A percentile compares a stretch with the other conserved stretches of the same genome.
These are phyloP conservation scores for Anagrus nilaparvatae DNA, from an alignment of 1,140 invertebrate genomes.

Conservation along the genomic window DNA sequence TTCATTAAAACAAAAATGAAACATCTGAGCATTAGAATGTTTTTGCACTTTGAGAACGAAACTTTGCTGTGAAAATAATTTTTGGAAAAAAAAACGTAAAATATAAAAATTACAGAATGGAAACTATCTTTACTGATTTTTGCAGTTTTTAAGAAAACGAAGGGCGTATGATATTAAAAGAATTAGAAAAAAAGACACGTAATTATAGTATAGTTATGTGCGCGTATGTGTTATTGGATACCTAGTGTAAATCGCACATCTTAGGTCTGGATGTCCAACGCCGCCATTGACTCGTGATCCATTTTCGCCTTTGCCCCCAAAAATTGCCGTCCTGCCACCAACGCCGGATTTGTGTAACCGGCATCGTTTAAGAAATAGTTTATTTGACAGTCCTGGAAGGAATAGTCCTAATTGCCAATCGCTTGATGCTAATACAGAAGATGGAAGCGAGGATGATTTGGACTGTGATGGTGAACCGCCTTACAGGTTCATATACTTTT, in stretches of 20 bases:
- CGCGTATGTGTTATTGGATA: no score
- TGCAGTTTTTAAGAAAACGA: no score
- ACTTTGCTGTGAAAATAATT: no score
- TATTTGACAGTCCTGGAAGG: conserved; percentile 32
- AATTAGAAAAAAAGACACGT: no score
- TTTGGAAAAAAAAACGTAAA: no score
- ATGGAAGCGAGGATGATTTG: conserved; percentile 39
- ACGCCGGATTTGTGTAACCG: conserved; percentile 51
- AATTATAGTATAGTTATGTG: no score
- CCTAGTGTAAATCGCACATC: conserved; percentile 1
- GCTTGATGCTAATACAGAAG: conserved; percentile 36
- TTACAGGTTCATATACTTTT: conserved; percentile 34
- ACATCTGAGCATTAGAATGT: no score
- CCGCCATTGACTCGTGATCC: conserved; percentile 36
- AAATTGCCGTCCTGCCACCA: conserved; percentile 64
- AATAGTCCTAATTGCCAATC: conserved; percentile 32
- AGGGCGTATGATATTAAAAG: no score
- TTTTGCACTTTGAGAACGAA: no score
- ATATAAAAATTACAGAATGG: no score
- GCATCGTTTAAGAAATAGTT: conserved; percentile 29
- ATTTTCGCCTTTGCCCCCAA: conserved; percentile 47
- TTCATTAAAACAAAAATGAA: no score
- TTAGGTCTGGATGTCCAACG: conserved; percentile 38
- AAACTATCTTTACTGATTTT: no score
- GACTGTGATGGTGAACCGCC: conserved; percentile 42